Evolutionary conservation across 2,113 vertebrate genomes (phyloP).

Genomic region (Lepidothrix coronata): DNA sequence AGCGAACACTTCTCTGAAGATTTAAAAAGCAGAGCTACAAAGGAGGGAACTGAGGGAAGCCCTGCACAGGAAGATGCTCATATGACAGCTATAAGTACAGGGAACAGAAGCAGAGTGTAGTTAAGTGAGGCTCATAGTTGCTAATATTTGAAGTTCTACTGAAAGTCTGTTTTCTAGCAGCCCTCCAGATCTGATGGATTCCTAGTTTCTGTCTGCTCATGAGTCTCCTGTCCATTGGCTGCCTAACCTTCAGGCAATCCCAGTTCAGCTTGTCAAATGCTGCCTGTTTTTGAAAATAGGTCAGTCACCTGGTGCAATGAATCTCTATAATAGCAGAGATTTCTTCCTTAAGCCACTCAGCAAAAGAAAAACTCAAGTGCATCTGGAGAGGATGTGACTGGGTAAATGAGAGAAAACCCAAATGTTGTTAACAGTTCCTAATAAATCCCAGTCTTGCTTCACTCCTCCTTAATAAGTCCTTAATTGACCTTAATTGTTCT

Average conservation of each 20-base stretch:
- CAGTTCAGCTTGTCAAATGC: neutral
- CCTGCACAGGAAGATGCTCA: neutral
- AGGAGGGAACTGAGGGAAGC: neutral
- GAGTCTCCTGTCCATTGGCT: neutral
- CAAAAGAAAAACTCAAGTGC: neutral
- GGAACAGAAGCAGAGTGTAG: neutral
- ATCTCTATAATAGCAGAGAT: neutral
- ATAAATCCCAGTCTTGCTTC: neutral
- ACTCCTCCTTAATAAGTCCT: neutral
- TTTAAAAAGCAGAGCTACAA: neutral
- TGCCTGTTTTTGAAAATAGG: neutral
- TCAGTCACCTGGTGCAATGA: neutral
- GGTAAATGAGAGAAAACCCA: neutral
- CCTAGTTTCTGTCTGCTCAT: neutral
- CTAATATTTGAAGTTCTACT: slow-evolving; percentile 3
- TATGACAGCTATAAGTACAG: neutral
- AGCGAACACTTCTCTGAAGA: neutral
- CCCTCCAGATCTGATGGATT: neutral
- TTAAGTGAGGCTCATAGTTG: neutral
- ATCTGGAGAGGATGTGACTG: neutral
- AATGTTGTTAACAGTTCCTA: neutral
- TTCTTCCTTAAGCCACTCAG: neutral
- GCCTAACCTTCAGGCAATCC: neutral
- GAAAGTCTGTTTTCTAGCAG: slow-evolving; percentile 19
- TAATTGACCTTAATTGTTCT: neutral